Base-by-base conservation (phyloP, 1,140 invertebrate genomes). In the Pentalonia nigronervosa region DNA sequence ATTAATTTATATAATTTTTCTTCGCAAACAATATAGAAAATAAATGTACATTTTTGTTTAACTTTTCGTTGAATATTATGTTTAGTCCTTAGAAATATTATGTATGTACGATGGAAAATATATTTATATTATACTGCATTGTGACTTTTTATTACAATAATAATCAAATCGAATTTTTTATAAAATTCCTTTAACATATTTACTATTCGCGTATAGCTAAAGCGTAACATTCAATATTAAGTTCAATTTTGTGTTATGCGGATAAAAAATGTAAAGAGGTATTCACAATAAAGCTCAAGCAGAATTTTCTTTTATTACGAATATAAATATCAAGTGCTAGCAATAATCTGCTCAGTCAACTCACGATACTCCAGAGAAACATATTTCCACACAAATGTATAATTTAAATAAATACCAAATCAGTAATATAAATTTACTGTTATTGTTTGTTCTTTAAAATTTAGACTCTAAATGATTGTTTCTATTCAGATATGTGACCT, bases 61-160 rank as follows among this genome's bases (percentile, higher is more conserved):
- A n/a, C 7, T n/a, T 76, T n/a, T 34, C n/a, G 30, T 76, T 76
- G 0, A n/a, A 76, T 76, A 4, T n/a, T 14, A n/a, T n/a, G 4
- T 76, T n/a, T n/a, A 76, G n/a, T 17, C 4, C 60, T n/a, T 76
- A 76, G 14, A 76, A n/a, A 7, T 76, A 34, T n/a, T 76, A 76
- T 0, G 0, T n/a, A 17, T n/a, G n/a, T n/a, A 76, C 6, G 14
- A 76, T 7, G 4, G n/a, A 0, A 34, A n/a, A 76, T n/a, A n/a
- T 11, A n/a, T 76, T 53, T 76, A 76, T 14, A 76, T 21, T 21
- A 53, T 17, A n/a, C 7, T 76, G 9, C n/a, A 76, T 76, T 76
- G 1, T 67, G 30, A 67, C 14, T 67, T 67, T n/a, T 0, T 67
- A 76, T 76, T 76, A n/a, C 60, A 76, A 76, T n/a, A 76, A 76